Base-by-base conservation (phyloP, 2,113 vertebrate species). In the Irena cyanogastra region DNA sequence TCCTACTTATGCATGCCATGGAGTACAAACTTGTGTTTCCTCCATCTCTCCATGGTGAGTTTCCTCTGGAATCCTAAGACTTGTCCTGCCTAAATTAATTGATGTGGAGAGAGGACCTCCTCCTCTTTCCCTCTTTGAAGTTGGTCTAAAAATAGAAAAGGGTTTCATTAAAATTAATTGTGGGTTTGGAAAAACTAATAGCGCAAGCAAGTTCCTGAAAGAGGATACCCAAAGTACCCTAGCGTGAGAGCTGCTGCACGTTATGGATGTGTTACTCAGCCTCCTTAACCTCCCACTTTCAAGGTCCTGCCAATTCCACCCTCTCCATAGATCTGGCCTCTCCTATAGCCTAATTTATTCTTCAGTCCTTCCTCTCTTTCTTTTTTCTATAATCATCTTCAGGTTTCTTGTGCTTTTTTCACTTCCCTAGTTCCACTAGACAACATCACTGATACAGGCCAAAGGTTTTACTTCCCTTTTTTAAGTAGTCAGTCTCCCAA, bases 81-180 rank as follows among this genome's bases (percentile, higher is more conserved):
- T 53, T 60, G 23, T 39, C 72, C 65, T 87, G 89, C 45, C 10
- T 59, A 81, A 87, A 87, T 80, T 65, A 44, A 83, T 59, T 93
- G 61, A 56, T 63, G 77, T 79, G 47, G 54, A 63, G 68, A 83
- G 83, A 90, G 66, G 83, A 93, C 68, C 52, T 78, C 85, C 79
- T 89, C 82, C 92, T 92, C 85, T 89, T 91, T 88, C 64, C 42
- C 64, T 45, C 94, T 97, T 95, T 95, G 83, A 92, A 84, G 70
- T 6, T 78, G 19, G 27, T 90, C 89, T 95, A 79, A 94, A 91
- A 90, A 89, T 92, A 83, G 63, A 65, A 89, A 79, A 95, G 75
- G 21, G 45, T 81, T 94, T 96, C 53, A 96, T 96, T 96, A 96
- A 76, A 91, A 94, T 83, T 94, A 96, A 96, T 95, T 95, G 81